Conservation (phyloP, 2,113 vertebrate genomes). For the Coturnix japonica region DNA sequence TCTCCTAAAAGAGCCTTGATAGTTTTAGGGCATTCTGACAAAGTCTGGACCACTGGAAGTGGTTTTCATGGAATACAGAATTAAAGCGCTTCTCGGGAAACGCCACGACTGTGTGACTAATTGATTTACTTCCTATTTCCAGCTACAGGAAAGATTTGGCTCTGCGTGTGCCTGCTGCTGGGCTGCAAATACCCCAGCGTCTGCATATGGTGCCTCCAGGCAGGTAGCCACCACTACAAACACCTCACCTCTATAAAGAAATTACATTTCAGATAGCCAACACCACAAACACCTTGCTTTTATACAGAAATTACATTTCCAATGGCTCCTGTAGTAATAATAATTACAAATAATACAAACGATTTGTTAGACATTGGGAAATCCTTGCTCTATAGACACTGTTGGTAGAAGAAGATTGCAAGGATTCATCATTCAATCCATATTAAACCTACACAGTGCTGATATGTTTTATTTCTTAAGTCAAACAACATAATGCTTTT, state of each 20-base stretch:
- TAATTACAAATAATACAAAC: background rate
- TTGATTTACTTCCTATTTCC: background rate
- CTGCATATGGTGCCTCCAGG: background rate
- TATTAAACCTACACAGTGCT: background rate
- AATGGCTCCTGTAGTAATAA: background rate
- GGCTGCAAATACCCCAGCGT: background rate
- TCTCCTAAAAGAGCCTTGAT: background rate
- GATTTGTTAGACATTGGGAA: background rate
- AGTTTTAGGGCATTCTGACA: background rate
- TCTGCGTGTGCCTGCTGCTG: background rate
- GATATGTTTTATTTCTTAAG: background rate
- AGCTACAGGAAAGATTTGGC: background rate
- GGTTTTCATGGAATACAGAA: background rate
- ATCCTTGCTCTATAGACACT: fast-evolving
- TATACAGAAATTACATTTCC: background rate
- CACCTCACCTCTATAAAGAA: background rate
- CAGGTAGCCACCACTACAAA: background rate
- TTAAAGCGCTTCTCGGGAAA: background rate
- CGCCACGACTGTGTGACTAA: background rate
- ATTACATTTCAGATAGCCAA: too few relatives aligned
- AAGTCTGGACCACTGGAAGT: background rate
- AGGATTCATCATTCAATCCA: background rate
- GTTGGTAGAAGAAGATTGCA: background rate
- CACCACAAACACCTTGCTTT: background rate
- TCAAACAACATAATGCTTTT: background rate